A percentile compares a stretch with the other conserved stretches of the same genome.
Evolutionary conservation across 2,888 invertebrate species (phyloP).

Genomic region (Tipula helvola): DNA sequence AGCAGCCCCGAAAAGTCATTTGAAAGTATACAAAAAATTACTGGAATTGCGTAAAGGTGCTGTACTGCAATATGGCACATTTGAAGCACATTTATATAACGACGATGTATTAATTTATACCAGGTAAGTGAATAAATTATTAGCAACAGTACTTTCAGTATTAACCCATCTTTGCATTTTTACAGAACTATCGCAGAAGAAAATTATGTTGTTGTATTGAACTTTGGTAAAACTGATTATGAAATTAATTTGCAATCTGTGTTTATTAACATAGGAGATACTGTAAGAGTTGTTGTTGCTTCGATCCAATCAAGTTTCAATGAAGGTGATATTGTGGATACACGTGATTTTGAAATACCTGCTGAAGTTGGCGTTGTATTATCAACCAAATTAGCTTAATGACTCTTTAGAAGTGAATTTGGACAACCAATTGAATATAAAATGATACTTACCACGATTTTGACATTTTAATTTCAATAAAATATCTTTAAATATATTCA

Average conservation of each 20-base stretch:
- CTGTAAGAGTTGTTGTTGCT: neutral
- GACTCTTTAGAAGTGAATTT: neutral
- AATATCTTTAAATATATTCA: neutral
- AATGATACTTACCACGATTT: neutral
- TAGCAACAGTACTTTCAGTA: neutral
- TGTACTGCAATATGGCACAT: conserved; percentile 17
- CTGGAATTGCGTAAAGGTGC: conserved; percentile 29
- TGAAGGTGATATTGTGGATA: neutral
- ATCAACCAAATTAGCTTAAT: neutral
- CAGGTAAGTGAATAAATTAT: neutral
- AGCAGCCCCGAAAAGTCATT: conserved; percentile 38
- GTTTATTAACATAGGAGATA: neutral
- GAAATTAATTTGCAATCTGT: neutral
- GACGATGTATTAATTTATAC: neutral
- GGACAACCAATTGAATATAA: neutral
- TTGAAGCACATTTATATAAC: neutral
- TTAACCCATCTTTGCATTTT: neutral
- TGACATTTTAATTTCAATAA: neutral
- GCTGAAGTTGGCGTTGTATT: neutral
- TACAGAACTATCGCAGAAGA: neutral
- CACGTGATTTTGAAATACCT: neutral
- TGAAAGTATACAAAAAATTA: conserved; percentile 45
- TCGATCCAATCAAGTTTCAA: neutral
- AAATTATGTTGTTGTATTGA: neutral
- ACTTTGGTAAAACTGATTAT: neutral